phyloP scores from a whole-genome alignment of 2,113 vertebrate species.

The Entelurus aequoreus region DNA sequence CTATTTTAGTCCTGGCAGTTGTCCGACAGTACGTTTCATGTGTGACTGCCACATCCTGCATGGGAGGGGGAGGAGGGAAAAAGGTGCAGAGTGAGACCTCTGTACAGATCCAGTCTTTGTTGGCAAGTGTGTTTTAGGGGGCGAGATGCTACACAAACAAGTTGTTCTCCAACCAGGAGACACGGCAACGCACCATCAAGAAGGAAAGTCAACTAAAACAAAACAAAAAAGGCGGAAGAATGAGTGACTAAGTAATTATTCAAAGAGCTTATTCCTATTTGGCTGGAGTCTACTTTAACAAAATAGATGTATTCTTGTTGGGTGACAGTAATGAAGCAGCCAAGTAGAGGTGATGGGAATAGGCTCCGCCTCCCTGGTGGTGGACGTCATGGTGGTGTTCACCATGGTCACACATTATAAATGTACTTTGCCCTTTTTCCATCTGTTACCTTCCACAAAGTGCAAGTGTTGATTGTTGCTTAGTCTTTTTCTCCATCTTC shows the following conservation, averaged over 20 bases:
- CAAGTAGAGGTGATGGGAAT: conserved; percentile 30
- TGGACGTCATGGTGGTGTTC: neutral
- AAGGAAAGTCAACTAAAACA: conserved; percentile 49
- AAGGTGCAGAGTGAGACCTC: no score
- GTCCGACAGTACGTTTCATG: no score
- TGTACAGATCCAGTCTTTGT: no score
- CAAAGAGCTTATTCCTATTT: conserved; percentile 53
- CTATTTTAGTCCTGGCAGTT: neutral
- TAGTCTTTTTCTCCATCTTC: conserved; percentile 97
- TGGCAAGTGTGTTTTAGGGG: neutral
- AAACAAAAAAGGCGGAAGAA: conserved; percentile 42
- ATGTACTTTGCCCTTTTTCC: no score
- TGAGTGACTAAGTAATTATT: conserved; percentile 9
- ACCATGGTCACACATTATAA: neutral
- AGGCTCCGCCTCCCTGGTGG: neutral
- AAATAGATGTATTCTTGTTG: conserved; percentile 20
- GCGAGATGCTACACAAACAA: conserved; percentile 41
- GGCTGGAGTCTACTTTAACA: conserved; percentile 34
- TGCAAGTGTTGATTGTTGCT: conserved; percentile 21
- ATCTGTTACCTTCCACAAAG: conserved; percentile 29
- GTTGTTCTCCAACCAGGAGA: conserved; percentile 35
- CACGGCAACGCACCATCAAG: conserved; percentile 2
- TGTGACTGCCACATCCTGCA: no score
- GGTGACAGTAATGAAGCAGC: conserved; percentile 44
- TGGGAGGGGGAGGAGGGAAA: no score